phyloP scores from a whole-genome alignment of 2,113 vertebrate species.

The Gnathochromis pfefferi region DNA sequence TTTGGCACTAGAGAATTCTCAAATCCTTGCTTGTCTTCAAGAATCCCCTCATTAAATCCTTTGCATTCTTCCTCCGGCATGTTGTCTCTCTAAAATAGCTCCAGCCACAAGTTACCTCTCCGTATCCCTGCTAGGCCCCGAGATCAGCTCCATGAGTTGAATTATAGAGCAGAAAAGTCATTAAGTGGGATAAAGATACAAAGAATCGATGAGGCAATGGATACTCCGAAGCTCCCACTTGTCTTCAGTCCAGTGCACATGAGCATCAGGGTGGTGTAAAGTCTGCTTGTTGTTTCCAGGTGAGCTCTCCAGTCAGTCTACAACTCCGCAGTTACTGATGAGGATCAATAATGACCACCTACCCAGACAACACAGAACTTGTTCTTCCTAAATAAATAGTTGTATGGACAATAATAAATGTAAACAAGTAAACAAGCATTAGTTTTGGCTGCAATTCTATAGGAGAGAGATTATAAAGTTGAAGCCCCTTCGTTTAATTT shows the following conservation, averaged over 20 bases:
- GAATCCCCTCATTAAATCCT: slow-evolving; percentile 54
- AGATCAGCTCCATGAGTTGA: slow-evolving; percentile 46
- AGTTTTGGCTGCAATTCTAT: not conserved
- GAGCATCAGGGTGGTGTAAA: slow-evolving; percentile 37
- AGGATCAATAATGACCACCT: slow-evolving; percentile 24
- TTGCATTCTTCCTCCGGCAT: slow-evolving; percentile 17
- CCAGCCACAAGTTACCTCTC: slow-evolving; percentile 4
- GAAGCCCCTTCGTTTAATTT: not conserved
- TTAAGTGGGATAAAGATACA: slow-evolving; percentile 62
- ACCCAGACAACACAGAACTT: not conserved
- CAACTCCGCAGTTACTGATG: slow-evolving; percentile 13
- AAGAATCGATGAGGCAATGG: slow-evolving; percentile 60
- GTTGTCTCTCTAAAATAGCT: slow-evolving; percentile 20
- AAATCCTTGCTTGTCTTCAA: slow-evolving; percentile 42
- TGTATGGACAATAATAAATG: not conserved
- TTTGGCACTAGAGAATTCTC: slow-evolving; percentile 30
- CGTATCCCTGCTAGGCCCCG: not conserved
- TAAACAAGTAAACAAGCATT: not conserved
- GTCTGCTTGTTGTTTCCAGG: slow-evolving; percentile 56
- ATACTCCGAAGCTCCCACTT: slow-evolving; percentile 41
- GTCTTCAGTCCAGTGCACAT: slow-evolving; percentile 53
- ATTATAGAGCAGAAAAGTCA: slow-evolving; percentile 51
- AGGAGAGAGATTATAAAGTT: not conserved
- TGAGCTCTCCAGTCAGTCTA: slow-evolving; percentile 37
- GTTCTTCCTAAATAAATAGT: not conserved